Base-by-base conservation (phyloP, 2,113 vertebrate species). In the Cheirogaleus medius region DNA sequence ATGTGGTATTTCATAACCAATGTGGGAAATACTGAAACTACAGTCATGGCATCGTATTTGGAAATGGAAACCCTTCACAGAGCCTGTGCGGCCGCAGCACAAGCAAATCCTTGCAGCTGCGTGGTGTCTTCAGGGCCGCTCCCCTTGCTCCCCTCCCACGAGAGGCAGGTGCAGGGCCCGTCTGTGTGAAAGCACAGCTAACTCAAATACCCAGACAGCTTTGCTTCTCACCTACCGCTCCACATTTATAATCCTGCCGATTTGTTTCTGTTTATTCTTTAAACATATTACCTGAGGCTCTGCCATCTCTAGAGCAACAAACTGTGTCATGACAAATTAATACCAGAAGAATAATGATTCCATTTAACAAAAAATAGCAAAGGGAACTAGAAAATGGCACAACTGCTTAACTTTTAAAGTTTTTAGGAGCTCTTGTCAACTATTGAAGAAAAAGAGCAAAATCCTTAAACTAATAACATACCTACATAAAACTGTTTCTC, bases 151-250 rank as follows among this genome's bases (percentile, higher is more conserved):
- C 49, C 49, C 49, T 52, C 49, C 17, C 52, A 4, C 8, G 8
- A 29, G 8, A 29, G 8, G 20, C 32, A 34, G 74, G 12, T 18
- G 29, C 3, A 1, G 42, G 44, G 47, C 37, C 47, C 18, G 2
- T 0, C 39, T 32, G 23, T 8, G 34, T 13, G 34, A 68, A 2
- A 34, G 6, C 18, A n/a, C 9, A 12, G 76, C 17, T 27, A 1
- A 11, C 23, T 64, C n/a, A 11, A 27, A 39, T 6, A 4, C 44
- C 25, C 42, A 1, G 18, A 5, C 34, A 20, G 64, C 18, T 18
- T 27, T 13, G 1, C 18, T 68, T 54, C 32, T 47, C 20, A 10
- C 47, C 34, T 42, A 3, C 0, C 32, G 20, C 23, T 42, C 47
- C 11, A 10, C 29, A 5, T 17, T 21, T 23, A 32, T 13, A 25